Evolutionary conservation across 2,888 invertebrate genomes (phyloP).

Genomic region (Drosophila stalkeri): DNA sequence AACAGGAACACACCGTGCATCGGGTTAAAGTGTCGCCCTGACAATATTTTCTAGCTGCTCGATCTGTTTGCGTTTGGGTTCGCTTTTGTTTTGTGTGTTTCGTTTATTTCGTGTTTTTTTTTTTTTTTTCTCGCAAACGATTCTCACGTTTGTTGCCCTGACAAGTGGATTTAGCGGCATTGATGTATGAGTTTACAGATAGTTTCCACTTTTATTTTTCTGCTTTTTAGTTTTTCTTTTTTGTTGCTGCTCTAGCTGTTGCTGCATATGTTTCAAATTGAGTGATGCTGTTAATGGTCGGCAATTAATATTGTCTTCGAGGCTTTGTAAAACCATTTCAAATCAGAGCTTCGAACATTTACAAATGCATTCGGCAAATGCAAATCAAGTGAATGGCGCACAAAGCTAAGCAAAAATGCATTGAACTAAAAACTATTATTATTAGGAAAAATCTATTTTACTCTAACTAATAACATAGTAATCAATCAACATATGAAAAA

Average conservation of each 20-base stretch:
- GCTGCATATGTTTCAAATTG: conserved; percentile 72
- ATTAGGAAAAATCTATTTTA: not conserved
- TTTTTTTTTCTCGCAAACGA: conserved; percentile 52
- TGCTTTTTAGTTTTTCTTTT: conserved; percentile 21
- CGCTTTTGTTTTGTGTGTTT: conserved; percentile 54
- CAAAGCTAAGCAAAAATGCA: conserved; percentile 17
- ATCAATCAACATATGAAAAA: too few relatives aligned
- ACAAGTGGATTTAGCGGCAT: conserved; percentile 81
- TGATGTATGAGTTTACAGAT: conserved; percentile 77
- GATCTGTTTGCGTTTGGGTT: conserved; percentile 69
- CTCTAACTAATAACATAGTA: too few relatives aligned
- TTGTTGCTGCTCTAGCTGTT: conserved; percentile 12
- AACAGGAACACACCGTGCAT: conserved; percentile 39
- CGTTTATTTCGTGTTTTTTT: conserved; percentile 22
- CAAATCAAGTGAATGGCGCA: conserved; percentile 43
- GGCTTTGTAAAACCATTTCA: conserved; percentile 23
- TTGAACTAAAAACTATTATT: not conserved
- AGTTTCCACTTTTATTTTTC: conserved; percentile 59
- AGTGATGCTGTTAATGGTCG: conserved; percentile 76
- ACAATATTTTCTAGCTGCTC: conserved; percentile 71
- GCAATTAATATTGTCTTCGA: conserved; percentile 70
- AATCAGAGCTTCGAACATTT: conserved; percentile 45
- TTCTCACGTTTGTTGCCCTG: conserved; percentile 78
- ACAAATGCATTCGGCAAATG: conserved; percentile 7
- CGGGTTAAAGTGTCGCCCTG: conserved; percentile 77